Evolutionary conservation across 92 coral and sea anemone species (phyloP), one percentile per base, ranked within the genome.

Genomic region (Epizoanthus scotinus): DNA sequence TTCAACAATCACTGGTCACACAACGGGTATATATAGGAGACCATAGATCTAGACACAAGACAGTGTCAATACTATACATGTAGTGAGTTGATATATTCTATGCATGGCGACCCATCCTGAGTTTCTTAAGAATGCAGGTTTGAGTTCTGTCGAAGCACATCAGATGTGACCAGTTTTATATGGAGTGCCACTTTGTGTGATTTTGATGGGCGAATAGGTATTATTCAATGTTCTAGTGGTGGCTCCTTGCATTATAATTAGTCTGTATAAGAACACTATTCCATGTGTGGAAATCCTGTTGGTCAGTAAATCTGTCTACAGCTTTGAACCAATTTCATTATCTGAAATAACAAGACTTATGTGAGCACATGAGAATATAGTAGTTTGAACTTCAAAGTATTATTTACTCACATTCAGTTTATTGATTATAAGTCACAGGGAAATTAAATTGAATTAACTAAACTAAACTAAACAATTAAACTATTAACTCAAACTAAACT

Each of bases 251-350:
- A 21, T 60, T n/a, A 27, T 26, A 59, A 4, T 61, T 25, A 62
- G 12, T 25, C 66, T 61, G 66, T 27, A 8, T 19, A 60, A 22
- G 14, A 20, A 24, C 28, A 60, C 28, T 6, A 34, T 44, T 44
- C 52, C 52, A 44, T 44, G 14, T 44, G 52, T 44, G 52, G 31
- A 60, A 26, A 19, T 61, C 67, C 67, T 24, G 31, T 27, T 27
- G 7, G 31, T 0, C 14, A 21, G 31, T 24, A 19, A 22, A 6
- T 57, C 14, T 62, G 67, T 26, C 40, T 67, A 67, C 50, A 67
- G 40, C 71, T 67, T 67, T 67, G 71, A 67, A 67, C 71, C 71
- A 67, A 67, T 67, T 67, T 67, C 38, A 31, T 67, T 47, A 29
- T 67, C 71, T 67, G 71, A 67, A 67, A 67, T 6, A 31, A 31